phyloP scores from a whole-genome alignment of 2,888 invertebrate species.

The Antheraea yamamai region DNA sequence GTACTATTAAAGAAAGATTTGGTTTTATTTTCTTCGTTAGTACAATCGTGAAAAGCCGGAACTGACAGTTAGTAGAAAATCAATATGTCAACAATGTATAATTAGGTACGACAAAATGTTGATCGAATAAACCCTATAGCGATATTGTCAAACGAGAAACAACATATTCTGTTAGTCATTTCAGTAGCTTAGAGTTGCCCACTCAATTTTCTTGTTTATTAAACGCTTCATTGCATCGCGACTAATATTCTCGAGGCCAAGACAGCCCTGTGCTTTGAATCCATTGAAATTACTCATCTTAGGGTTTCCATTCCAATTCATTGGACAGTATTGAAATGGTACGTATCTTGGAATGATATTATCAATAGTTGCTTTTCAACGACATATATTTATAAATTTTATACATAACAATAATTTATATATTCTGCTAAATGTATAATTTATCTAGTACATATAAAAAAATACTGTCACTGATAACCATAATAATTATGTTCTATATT shows the following conservation, averaged over 20 bases:
- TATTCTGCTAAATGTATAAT: neutral
- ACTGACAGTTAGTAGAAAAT: too few relatives aligned
- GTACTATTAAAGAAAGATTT: too few relatives aligned
- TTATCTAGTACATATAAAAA: too few relatives aligned
- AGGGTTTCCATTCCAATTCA: conserved; percentile 37
- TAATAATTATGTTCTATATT: too few relatives aligned
- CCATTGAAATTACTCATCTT: conserved; percentile 38
- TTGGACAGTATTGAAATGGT: neutral
- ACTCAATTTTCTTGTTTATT: neutral
- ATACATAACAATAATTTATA: neutral
- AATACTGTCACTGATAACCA: too few relatives aligned
- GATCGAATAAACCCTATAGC: neutral
- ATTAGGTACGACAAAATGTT: neutral
- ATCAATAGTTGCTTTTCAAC: neutral
- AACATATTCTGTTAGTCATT: neutral
- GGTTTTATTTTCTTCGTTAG: too few relatives aligned
- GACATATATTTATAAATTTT: neutral
- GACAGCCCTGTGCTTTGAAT: conserved; percentile 26
- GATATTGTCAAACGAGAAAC: neutral
- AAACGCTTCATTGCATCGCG: conserved; percentile 25
- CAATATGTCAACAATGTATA: neutral
- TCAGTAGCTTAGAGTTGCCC: neutral
- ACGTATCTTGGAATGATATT: neutral
- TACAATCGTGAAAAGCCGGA: too few relatives aligned
- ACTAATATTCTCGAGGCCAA: conserved; percentile 34